phyloP scores from a whole-genome alignment of 1,140 invertebrate species.

The Cydia strobilella region DNA sequence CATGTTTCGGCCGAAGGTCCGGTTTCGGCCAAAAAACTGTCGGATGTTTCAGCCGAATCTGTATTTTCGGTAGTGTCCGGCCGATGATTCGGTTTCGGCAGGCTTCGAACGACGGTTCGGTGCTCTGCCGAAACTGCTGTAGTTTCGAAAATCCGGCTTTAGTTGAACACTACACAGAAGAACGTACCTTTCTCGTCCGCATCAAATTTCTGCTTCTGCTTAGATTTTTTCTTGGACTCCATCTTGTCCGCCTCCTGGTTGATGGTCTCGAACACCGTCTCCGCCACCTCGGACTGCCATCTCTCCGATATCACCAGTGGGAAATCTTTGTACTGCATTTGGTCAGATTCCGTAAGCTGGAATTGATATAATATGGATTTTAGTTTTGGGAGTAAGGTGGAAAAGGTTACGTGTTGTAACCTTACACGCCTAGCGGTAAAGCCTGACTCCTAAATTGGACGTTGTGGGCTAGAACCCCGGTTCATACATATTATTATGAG shows the following conservation, averaged over 20 bases:
- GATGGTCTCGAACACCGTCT: constrained; percentile 99
- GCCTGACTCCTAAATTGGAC: too few relatives aligned
- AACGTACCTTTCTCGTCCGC: constrained; percentile 94
- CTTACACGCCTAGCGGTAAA: too few relatives aligned
- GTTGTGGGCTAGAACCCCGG: too few relatives aligned
- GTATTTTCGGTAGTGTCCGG: too few relatives aligned
- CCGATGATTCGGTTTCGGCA: too few relatives aligned
- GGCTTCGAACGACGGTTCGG: too few relatives aligned
- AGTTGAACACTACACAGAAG: not conserved
- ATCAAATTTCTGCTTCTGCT: constrained; percentile 97
- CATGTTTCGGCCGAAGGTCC: too few relatives aligned
- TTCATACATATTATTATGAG: too few relatives aligned
- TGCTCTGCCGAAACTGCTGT: too few relatives aligned
- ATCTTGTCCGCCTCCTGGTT: constrained; percentile 98
- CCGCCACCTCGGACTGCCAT: constrained; percentile 99
- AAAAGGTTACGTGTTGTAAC: not conserved
- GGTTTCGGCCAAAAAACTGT: too few relatives aligned
- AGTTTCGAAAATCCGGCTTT: too few relatives aligned
- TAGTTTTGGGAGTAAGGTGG: not conserved
- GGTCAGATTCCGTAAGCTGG: constrained; percentile 96
- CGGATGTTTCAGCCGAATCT: too few relatives aligned
- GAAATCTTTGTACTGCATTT: constrained; percentile 99
- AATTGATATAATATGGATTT: constrained; percentile 37
- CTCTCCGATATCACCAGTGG: constrained; percentile 98
- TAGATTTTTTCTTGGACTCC: constrained; percentile 96